These are phyloP conservation scores for Plestiodon gilberti DNA, from an alignment of 2,113 vertebrate genomes.

Conservation along the genomic window DNA sequence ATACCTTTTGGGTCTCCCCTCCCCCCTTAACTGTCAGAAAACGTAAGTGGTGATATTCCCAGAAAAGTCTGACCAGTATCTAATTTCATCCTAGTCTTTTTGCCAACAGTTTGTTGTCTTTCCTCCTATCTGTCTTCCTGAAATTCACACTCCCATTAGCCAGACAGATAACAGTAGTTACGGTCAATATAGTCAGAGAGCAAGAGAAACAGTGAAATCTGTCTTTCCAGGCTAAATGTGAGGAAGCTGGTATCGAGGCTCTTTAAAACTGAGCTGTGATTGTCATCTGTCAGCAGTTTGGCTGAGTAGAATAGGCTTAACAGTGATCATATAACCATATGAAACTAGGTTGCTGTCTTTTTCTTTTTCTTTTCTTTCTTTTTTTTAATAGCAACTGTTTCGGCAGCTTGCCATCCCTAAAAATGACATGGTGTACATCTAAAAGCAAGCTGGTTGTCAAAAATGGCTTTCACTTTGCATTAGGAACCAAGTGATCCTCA, in stretches of 20 bases:
- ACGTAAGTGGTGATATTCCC: conserved; percentile 42
- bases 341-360: conserved; percentile 41
- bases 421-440: conserved; percentile 46
- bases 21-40: conserved; percentile 42
- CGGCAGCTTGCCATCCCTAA: conserved; percentile 52
- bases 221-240: conserved; percentile 56
- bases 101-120: conserved; percentile 53
- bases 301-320: conserved; percentile 37
- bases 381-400: conserved; percentile 38
- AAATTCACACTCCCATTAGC: conserved; percentile 64
- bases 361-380: not conserved
- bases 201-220: conserved; percentile 59
- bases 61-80: conserved; percentile 51
- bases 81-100: conserved; percentile 55
- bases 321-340: conserved; percentile 7
- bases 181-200: conserved; percentile 53
- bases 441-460: conserved; percentile 64
- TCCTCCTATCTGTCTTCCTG: conserved; percentile 58
- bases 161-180: conserved; percentile 66
- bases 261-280: conserved; percentile 53
- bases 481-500: conserved; percentile 64
- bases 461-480: conserved; percentile 60
- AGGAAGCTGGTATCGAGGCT: conserved; percentile 42
- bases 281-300: conserved; percentile 33
- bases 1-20: not conserved